Conservation (phyloP, 2,113 vertebrate genomes). For the Cinclus cinclus region DNA sequence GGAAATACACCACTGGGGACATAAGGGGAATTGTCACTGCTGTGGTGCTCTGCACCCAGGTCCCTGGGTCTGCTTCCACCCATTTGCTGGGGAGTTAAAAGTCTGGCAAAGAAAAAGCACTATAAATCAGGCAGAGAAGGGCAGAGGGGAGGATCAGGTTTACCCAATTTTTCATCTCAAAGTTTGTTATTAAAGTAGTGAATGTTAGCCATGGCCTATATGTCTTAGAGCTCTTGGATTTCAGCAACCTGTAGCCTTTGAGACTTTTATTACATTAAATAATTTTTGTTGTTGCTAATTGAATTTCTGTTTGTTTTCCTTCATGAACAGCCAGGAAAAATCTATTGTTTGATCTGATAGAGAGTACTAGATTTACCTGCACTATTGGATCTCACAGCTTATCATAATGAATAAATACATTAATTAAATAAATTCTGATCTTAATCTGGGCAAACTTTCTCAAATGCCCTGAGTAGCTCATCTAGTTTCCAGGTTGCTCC, state of each 20-base stretch:
- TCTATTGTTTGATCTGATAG: not conserved
- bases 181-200: not conserved
- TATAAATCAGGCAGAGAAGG: slow-evolving; percentile 24
- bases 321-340: not conserved
- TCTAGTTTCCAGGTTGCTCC: not conserved
- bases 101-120: not conserved
- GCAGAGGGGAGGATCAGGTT: not conserved
- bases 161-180: not conserved
- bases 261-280: not conserved
- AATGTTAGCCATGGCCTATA: not conserved
- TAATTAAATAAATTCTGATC: slow-evolving; percentile 47
- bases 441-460: not conserved
- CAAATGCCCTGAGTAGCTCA: not conserved
- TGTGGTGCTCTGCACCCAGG: not conserved
- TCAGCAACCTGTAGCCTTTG: not conserved
- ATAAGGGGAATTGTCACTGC: not conserved
- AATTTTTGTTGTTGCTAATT: not conserved
- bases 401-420: slow-evolving; percentile 7
- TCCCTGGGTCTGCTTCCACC: not conserved
- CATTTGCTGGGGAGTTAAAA: not conserved
- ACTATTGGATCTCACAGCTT: not conserved
- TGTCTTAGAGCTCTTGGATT: not conserved
- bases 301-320: slow-evolving; percentile 34
- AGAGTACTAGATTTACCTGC: not conserved
- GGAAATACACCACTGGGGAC: not conserved